phyloP scores from a whole-genome alignment of 92 coral and sea anemone genomes.

The Epizoanthus ramosus region DNA sequence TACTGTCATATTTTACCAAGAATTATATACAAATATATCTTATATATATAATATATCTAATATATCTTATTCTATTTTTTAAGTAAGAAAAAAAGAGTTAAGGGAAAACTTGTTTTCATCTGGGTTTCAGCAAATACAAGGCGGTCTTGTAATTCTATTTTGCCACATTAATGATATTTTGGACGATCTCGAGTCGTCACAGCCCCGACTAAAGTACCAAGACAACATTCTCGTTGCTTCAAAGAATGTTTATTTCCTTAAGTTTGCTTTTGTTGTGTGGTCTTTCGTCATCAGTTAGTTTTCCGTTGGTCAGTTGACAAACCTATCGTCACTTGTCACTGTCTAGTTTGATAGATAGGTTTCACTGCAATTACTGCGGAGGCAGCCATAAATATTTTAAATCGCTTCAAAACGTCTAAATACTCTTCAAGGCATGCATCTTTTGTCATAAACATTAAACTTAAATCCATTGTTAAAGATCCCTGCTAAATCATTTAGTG shows the following conservation, averaged over 20 bases:
- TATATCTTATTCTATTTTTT: too few species aligned
- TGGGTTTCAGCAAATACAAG: background rate
- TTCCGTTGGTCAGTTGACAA: background rate
- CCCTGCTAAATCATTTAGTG: slow-evolving; percentile 8
- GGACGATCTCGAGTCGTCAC: background rate
- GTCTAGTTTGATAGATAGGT: background rate
- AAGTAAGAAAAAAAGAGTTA: too few species aligned
- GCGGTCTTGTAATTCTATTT: background rate
- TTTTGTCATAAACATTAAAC: background rate
- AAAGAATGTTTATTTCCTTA: slow-evolving; percentile 17
- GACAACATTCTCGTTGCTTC: background rate
- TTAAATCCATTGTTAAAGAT: background rate
- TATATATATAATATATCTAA: too few species aligned
- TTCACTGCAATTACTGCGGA: background rate
- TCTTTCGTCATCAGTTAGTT: background rate
- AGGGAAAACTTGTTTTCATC: too few species aligned
- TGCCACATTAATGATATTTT: background rate
- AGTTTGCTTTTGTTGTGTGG: background rate
- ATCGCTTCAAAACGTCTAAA: background rate
- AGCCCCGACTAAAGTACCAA: background rate
- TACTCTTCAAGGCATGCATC: background rate
- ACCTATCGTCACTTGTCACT: background rate
- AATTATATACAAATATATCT: background rate
- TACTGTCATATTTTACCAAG: too few species aligned
- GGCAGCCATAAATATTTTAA: background rate